phyloP scores from a whole-genome alignment of 2,888 invertebrate genomes.

The Agonopterix heracliana region DNA sequence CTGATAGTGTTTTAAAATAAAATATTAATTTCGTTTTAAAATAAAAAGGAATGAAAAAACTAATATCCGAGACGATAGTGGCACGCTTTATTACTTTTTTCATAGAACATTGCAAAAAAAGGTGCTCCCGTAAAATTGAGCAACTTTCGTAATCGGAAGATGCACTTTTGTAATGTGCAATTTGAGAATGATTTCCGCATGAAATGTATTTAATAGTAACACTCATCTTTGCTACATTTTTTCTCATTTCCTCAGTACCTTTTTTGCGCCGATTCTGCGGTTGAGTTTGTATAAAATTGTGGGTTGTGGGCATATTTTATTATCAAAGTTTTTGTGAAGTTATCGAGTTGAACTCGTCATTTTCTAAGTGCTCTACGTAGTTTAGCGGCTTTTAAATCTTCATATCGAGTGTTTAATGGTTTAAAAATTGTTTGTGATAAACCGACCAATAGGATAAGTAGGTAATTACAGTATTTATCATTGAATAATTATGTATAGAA shows the following conservation, averaged over 20 bases:
- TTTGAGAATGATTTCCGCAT: conserved; percentile 73
- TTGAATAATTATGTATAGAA: too few species aligned
- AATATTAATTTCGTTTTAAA: neutral
- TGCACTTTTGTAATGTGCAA: conserved; percentile 56
- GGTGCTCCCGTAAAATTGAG: conserved; percentile 15
- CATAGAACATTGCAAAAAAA: neutral
- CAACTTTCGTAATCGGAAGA: conserved; percentile 52
- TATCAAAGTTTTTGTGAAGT: conserved; percentile 24
- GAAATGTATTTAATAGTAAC: conserved; percentile 57
- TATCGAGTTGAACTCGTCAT: conserved; percentile 31
- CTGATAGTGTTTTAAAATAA: conserved; percentile 32
- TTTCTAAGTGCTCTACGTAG: conserved; percentile 30
- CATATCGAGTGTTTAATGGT: conserved; percentile 13
- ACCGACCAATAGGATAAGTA: conserved; percentile 18
- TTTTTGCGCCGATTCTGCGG: conserved; percentile 40
- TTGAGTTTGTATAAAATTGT: conserved; percentile 28
- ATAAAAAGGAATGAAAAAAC: neutral
- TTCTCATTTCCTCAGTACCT: conserved; percentile 45
- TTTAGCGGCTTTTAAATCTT: conserved; percentile 30
- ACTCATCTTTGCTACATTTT: conserved; percentile 49
- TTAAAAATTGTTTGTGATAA: conserved; percentile 26
- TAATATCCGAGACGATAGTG: neutral
- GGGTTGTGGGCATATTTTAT: conserved; percentile 4
- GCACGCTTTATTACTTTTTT: conserved; percentile 5
- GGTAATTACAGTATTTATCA: too few species aligned